Conservation (phyloP, 2,797 vertebrate species). For the Lophotriccus pileatus region DNA sequence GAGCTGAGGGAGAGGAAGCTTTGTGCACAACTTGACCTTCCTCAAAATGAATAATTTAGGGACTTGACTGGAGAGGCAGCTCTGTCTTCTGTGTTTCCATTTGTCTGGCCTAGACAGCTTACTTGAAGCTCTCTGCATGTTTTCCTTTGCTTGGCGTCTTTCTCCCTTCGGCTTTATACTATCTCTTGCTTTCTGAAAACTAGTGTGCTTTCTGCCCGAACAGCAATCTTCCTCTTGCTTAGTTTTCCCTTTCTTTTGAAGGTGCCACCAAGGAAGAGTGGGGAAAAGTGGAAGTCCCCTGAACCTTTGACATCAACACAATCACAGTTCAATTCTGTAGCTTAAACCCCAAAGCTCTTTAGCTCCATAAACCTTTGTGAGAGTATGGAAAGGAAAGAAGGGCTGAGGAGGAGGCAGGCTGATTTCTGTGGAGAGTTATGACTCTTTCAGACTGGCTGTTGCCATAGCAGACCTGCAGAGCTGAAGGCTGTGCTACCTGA, state of each 20-base stretch:
- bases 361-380: not conserved
- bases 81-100: not conserved
- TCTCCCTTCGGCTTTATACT: not conserved
- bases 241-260: not conserved
- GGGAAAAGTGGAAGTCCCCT: not conserved
- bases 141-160: not conserved
- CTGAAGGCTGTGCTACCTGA: not conserved
- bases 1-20: not conserved
- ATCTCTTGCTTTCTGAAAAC: not conserved
- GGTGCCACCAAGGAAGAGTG: not conserved
- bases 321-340: not conserved
- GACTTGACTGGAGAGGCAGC: not conserved
- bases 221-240: not conserved
- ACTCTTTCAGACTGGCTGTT: not conserved
- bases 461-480: not conserved
- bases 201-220: not conserved
- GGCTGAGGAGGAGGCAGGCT: not conserved
- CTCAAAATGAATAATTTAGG: not conserved
- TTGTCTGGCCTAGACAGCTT: not conserved
- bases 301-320: not conserved
- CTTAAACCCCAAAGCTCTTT: not conserved
- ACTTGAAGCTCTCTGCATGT: not conserved
- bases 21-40: not conserved
- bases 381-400: not conserved
- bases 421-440: not conserved